Base-by-base conservation (phyloP, 92 coral and sea anemone species). In the Epizoanthus scotinus region DNA sequence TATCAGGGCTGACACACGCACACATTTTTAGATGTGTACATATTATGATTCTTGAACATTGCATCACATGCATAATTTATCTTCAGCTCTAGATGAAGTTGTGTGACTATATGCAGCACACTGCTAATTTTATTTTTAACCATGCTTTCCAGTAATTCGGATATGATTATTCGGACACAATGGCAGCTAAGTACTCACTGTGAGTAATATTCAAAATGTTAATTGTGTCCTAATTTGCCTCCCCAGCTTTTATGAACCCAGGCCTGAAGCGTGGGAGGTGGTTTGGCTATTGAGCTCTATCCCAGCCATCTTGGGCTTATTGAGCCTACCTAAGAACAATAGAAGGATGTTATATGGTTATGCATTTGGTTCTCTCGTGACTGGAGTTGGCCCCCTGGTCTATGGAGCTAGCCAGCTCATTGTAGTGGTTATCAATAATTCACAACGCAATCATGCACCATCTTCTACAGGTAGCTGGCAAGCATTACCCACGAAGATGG, bases 291-390 rank as follows among this genome's bases (percentile, higher is more conserved):
- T 87, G 20, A 93, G 98, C 61, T 27, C 63, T 22, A 49, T 91
- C 21, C 94, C 98, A 15, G 89, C 95, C 44, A 36, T 91, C 21
- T 79, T 89, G n/a, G 99, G 99, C 65, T 90, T 93, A 0, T 47
- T 69, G 56, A 88, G 98, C 63, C 86, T 96, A 10, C 94, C 94
- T 49, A 96, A 89, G 73, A 96, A 96, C 87, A 91, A 89, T 70
- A 34, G 62, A 47, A 91, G 79, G 31, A 79, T 79, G 78, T 73
- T 93, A 78, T 87, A 89, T 44, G 59, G 86, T 20, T 91, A 90
- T 87, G 91, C 84, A 22, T 70, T 88, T 85, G 99, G 98, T 64
- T 86, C 90, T 78, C 67, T 96, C 34, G 5, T 91, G 19, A 38
- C 88, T 42, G 99, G 99, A 20, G 73, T 96, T 63, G 98, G 84